phyloP scores from a whole-genome alignment of 2,888 invertebrate species.

The Eupithecia inturbata region DNA sequence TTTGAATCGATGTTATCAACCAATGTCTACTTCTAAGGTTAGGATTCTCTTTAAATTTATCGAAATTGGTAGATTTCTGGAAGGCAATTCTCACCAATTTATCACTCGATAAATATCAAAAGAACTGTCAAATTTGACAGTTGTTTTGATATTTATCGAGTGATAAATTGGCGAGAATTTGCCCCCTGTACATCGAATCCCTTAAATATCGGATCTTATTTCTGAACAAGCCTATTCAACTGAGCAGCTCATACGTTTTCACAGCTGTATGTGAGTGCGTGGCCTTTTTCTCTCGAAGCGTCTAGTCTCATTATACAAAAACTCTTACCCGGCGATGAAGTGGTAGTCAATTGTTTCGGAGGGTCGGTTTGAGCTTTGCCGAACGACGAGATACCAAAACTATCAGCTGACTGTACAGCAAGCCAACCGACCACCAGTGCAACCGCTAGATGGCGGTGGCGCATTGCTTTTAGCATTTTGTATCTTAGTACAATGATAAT shows the following conservation, averaged over 20 bases:
- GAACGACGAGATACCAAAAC: slow-evolving; percentile 75
- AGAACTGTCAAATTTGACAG: too few species aligned
- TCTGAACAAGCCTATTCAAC: neutral
- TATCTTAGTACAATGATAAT: slow-evolving; percentile 1
- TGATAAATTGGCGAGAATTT: too few species aligned
- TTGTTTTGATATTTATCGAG: too few species aligned
- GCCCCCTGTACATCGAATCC: neutral
- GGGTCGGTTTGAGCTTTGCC: slow-evolving; percentile 77
- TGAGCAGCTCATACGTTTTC: slow-evolving; percentile 5
- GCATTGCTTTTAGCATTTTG: slow-evolving; percentile 41
- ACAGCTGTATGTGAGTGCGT: slow-evolving; percentile 27
- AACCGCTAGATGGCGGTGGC: slow-evolving; percentile 41
- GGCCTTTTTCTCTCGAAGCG: slow-evolving; percentile 31
- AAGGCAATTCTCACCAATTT: too few species aligned
- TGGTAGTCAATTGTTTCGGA: slow-evolving; percentile 69
- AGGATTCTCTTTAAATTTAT: neutral
- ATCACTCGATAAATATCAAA: too few species aligned
- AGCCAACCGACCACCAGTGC: slow-evolving; percentile 56
- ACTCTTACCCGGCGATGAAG: slow-evolving; percentile 74
- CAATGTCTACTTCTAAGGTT: neutral
- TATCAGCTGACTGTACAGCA: slow-evolving; percentile 54
- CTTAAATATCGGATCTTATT: neutral
- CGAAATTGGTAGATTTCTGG: neutral
- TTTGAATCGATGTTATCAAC: neutral
- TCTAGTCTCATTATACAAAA: slow-evolving; percentile 52